Conservation (phyloP, 2,797 vertebrate genomes). For the Gadopsis marmoratus region DNA sequence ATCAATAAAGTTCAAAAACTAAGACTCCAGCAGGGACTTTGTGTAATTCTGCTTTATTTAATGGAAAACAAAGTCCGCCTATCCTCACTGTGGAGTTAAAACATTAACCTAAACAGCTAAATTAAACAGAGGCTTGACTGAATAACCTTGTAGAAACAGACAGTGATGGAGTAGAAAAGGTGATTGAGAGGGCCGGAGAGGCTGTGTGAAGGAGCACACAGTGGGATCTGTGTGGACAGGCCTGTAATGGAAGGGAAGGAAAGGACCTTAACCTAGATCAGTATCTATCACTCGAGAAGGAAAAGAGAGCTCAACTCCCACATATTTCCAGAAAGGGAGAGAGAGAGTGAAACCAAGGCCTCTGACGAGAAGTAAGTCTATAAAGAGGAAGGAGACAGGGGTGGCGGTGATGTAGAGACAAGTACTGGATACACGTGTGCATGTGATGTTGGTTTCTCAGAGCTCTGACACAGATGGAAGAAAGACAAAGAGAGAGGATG, state of each 20-base stretch:
- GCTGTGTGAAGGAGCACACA: conserved; percentile 37
- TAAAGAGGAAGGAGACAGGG: conserved; percentile 31
- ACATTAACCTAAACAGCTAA: conserved; percentile 39
- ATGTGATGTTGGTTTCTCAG: conserved; percentile 48
- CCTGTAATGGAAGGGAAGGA: conserved; percentile 75
- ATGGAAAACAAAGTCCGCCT: conserved; percentile 25
- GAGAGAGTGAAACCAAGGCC: conserved; percentile 27
- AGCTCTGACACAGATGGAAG: conserved; percentile 72
- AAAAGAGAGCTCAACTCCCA: conserved; percentile 63
- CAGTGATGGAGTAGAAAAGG: conserved; percentile 42
- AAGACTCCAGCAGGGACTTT: background rate
- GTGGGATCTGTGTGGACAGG: conserved; percentile 68
- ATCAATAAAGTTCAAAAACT: conserved; percentile 1
- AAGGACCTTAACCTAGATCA: conserved; percentile 74
- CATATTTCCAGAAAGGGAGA: conserved; percentile 56
- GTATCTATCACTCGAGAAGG: conserved; percentile 70
- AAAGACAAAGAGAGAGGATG: conserved; percentile 67
- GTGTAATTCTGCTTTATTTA: conserved; percentile 10
- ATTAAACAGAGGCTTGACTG: conserved; percentile 38
- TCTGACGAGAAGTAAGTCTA: conserved; percentile 44
- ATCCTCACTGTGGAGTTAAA: conserved; percentile 23
- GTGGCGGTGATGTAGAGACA: conserved; percentile 33
- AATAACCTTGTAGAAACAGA: conserved; percentile 38
- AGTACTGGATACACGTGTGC: conserved; percentile 51
- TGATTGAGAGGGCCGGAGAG: conserved; percentile 51